phyloP scores from a whole-genome alignment of 2,797 vertebrate genomes.

The Rhabdomys pumilio region DNA sequence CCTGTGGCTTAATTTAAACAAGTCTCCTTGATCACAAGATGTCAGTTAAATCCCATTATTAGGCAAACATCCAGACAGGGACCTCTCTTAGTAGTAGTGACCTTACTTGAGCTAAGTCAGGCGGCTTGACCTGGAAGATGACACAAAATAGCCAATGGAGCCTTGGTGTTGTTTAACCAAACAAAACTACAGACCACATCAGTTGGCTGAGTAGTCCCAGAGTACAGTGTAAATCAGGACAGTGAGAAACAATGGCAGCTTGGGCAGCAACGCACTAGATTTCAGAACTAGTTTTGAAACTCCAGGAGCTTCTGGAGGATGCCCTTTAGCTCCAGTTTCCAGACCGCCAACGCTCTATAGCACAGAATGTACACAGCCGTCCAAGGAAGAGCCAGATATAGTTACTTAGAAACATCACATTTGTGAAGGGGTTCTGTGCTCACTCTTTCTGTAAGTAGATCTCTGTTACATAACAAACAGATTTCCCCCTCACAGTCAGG shows the following conservation, averaged over 20 bases:
- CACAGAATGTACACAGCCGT: neutral
- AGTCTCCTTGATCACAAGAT: neutral
- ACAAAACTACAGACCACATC: accelerated
- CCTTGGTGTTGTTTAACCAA: neutral
- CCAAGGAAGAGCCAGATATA: conserved; percentile 38
- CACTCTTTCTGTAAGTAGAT: conserved; percentile 20
- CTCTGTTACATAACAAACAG: conserved; percentile 56
- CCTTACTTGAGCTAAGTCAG: neutral
- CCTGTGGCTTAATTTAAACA: neutral
- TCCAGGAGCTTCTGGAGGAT: neutral
- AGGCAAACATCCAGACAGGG: neutral
- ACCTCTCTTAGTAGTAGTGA: neutral
- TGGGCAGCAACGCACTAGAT: neutral
- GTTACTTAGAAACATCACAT: neutral
- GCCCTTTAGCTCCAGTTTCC: neutral
- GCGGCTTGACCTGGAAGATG: neutral
- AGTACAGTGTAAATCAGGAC: neutral
- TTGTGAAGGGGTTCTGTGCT: conserved; percentile 2
- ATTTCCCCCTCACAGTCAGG: neutral
- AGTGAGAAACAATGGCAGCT: neutral
- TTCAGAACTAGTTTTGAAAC: neutral
- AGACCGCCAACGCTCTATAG: neutral
- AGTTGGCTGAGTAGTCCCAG: neutral
- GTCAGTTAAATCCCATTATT: neutral
- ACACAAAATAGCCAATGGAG: neutral